These are phyloP conservation scores for Yoshiicerus persimilis DNA, from an alignment of 1,140 invertebrate species.

Conservation along the genomic window DNA sequence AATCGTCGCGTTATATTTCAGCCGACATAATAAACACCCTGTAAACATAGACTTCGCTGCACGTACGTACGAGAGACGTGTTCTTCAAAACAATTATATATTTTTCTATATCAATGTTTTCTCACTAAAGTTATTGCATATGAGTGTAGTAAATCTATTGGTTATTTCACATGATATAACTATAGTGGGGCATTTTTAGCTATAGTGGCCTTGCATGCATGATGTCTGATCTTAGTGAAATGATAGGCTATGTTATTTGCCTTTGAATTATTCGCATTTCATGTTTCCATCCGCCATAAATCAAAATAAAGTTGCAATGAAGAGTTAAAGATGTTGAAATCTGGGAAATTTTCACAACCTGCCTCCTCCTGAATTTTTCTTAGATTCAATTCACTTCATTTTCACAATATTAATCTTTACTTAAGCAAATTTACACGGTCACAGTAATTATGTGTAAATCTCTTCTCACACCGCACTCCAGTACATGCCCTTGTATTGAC, in stretches of 20 bases:
- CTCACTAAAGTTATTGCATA: no score
- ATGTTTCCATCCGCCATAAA: neutral
- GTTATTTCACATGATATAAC: no score
- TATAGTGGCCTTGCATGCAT: slow-evolving; percentile 1
- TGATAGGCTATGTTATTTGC: neutral
- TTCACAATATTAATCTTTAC: neutral
- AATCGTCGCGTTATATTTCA: slow-evolving; percentile 1
- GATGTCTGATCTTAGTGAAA: neutral
- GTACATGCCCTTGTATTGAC: neutral
- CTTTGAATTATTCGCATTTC: slow-evolving; percentile 1
- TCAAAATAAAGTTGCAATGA: neutral
- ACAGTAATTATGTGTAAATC: neutral
- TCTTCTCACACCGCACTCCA: neutral
- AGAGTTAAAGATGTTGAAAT: neutral
- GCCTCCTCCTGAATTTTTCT: slow-evolving; percentile 9
- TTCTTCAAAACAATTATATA: neutral
- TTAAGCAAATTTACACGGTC: neutral
- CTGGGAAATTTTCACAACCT: neutral
- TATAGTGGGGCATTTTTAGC: neutral
- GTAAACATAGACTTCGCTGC: neutral
- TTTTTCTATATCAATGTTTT: neutral
- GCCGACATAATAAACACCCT: neutral
- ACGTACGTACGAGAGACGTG: neutral
- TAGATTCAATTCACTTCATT: neutral
- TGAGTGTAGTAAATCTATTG: no score